phyloP scores from a whole-genome alignment of 2,888 invertebrate species.

The Malachius bipustulatus region DNA sequence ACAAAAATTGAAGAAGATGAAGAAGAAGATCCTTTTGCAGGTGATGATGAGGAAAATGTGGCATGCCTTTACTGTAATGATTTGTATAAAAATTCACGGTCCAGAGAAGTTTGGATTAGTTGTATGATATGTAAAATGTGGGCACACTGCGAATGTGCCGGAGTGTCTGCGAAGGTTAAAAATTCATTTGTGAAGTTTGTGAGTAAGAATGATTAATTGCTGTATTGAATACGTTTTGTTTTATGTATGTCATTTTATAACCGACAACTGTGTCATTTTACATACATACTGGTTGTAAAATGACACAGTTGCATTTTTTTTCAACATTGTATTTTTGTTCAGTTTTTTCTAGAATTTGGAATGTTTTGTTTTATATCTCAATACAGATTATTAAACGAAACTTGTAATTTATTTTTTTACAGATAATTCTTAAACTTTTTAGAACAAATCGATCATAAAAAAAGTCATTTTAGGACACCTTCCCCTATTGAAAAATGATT shows the following conservation, averaged over 20 bases:
- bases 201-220: constrained; percentile 1
- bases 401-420: constrained; percentile 6
- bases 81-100: background rate
- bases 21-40: background rate
- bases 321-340: background rate
- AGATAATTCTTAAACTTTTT: constrained; percentile 3
- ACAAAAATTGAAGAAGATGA: constrained; percentile 2
- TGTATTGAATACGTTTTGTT: background rate
- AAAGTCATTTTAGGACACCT: constrained; percentile 2
- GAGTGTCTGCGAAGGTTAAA: too few species aligned
- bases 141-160: constrained; percentile 2
- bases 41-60: background rate
- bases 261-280: constrained; percentile 4
- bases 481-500: too few species aligned
- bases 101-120: constrained; percentile 1
- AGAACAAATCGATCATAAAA: background rate
- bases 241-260: constrained; percentile 7
- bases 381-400: background rate
- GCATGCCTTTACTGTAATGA: constrained; percentile 4
- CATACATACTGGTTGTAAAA: constrained; percentile 1
- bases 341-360: constrained; percentile 4
- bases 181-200: constrained; percentile 7
- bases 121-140: background rate
- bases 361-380: constrained; percentile 6
- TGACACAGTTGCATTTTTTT: constrained; percentile 4